Evolutionary conservation across 2,888 invertebrate species (phyloP), one percentile per base, ranked within the genome.

Genomic region (Sinhomidia bicolor): DNA sequence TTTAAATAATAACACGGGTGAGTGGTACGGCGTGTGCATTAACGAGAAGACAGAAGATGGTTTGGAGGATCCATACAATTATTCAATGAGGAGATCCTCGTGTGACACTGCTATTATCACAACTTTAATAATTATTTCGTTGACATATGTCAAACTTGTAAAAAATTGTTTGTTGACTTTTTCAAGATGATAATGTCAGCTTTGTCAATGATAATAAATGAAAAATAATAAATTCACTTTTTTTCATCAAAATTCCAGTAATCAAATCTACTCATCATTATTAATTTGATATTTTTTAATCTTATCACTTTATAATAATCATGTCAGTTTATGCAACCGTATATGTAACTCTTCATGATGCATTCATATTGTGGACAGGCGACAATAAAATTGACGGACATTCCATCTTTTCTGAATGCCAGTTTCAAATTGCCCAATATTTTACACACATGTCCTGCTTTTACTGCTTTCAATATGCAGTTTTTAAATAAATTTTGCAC

Each of bases 11-110:
- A 5, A 47, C 6, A 82, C 65, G 17, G 44, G 44, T 1, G 81
- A 82, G n/a, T 65, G 44, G 47, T 82, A 57, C 17, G 81, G 81
- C 9, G 0, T 82, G 5, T 82, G 81, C 29, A 65, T 82, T 47
- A 26, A 29, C 9, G 26, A 65, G 3, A 1, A 14, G 9, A 29
- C 65, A 9, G n/a, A 44, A 10, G 81, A 47, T 4, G 1, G 0
- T 29, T n/a, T 65, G 29, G 6, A 9, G n/a, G 65, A 82, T 62
- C 81, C 81, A 4, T 68, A 65, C 12, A 12, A 2, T 47, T 5
- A 7, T 12, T 47, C 47, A 51, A 41, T 17, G 17, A 20, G 23
- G 3, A n/a, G n/a, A n/a, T 41, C 20, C n/a, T 7, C 44, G 9
- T 23, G 17, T 68, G 9, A 12, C 17, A 20, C 9, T 60, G 26